phyloP scores from a whole-genome alignment of 2,888 invertebrate species.

The Nymphalis c-album region DNA sequence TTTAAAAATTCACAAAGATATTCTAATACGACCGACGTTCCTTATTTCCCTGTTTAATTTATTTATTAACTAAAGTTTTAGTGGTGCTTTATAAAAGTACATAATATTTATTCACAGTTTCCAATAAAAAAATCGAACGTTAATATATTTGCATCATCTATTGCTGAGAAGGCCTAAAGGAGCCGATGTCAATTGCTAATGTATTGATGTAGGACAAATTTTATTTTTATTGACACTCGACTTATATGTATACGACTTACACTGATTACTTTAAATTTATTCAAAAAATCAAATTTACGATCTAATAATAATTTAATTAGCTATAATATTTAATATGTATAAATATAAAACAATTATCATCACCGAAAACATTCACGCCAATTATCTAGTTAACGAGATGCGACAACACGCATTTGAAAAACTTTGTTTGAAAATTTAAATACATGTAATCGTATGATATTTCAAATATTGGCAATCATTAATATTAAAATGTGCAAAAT shows the following conservation, averaged over 20 bases:
- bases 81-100: neutral
- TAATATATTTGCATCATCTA: neutral
- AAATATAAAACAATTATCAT: no score
- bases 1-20: no score
- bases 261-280: neutral
- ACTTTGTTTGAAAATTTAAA: no score
- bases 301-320: no score
- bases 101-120: neutral
- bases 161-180: constrained; percentile 1
- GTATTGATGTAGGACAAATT: neutral
- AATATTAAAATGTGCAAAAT: neutral
- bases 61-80: neutral
- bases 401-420: no score
- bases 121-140: neutral
- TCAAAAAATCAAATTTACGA: neutral
- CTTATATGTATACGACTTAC: neutral
- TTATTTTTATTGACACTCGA: constrained; percentile 4
- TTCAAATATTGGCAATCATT: neutral
- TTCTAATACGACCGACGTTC: no score
- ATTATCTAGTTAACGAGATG: no score
- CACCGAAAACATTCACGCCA: no score
- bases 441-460: no score
- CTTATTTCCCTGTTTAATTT: no score
- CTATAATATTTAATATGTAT: no score
- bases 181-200: constrained; percentile 2